These are phyloP conservation scores for Drosophila fuyamai DNA, from an alignment of 1,140 invertebrate genomes.

Conservation along the genomic window DNA sequence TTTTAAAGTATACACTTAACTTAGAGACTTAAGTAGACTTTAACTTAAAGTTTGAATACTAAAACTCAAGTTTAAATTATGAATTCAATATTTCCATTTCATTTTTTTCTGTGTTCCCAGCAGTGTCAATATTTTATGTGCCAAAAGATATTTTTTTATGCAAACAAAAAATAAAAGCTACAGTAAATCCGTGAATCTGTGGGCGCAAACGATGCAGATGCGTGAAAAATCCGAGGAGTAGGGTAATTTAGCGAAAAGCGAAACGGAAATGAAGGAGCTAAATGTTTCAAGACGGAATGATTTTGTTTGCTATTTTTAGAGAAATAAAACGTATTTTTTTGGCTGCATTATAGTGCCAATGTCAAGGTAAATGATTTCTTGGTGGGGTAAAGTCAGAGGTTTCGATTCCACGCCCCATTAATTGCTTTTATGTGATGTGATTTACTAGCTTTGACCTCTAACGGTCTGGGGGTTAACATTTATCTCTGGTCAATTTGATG, in stretches of 20 bases:
- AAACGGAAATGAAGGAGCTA: conserved; percentile 50
- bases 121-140: conserved; percentile 31
- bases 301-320: conserved; percentile 30
- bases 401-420: conserved; percentile 23
- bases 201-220: conserved; percentile 27
- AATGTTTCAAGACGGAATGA: conserved; percentile 41
- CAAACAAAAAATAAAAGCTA: conserved; percentile 18
- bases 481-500: conserved; percentile 54
- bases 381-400: conserved; percentile 23
- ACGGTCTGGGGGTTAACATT: conserved; percentile 43
- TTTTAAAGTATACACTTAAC: too few relatives aligned
- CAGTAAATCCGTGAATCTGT: conserved; percentile 19
- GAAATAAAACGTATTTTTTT: conserved; percentile 4
- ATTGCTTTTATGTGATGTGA: conserved; percentile 28
- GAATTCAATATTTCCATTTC: too few relatives aligned
- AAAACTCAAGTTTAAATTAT: too few relatives aligned
- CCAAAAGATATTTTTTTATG: conserved; percentile 16
- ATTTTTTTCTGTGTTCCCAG: conserved; percentile 1
- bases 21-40: too few relatives aligned
- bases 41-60: too few relatives aligned
- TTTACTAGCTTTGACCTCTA: conserved; percentile 25
- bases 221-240: conserved; percentile 32
- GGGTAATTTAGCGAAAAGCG: conserved; percentile 40
- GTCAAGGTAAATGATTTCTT: conserved; percentile 38
- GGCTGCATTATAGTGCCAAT: conserved; percentile 38